Evolutionary conservation across 2,888 invertebrate species (phyloP), one percentile per base, ranked within the genome.

Genomic region (Lissonota sp.): DNA sequence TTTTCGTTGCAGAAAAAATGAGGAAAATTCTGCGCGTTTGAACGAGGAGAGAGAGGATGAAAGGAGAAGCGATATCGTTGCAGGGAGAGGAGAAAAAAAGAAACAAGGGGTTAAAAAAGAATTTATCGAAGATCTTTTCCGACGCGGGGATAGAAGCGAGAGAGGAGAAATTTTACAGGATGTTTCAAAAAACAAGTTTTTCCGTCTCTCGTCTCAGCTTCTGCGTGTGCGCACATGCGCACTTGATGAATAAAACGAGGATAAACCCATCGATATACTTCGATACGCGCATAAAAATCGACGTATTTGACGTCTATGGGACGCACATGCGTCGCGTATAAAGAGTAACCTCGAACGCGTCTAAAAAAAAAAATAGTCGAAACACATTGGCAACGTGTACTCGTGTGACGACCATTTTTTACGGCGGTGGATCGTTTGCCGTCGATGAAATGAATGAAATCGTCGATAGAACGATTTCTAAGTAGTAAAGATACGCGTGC

Each of bases 111-210:
- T 72, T 26, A 49, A 60, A 71, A 55, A 53, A 73, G n/a, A 62
- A 14, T 42, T 6, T 62, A 62, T 62, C 42, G 44, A 44, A 62
- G 14, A 44, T 44, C 44, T 62, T 62, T 62, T 44, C 26, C 16
- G 62, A 39, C 14, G 58, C n/a, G 58, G 42, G 42, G 42, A 51
- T 8, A 12, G 14, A 62, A 14, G 12, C 44, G 37, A 26, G 46
- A n/a, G 46, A 63, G 37, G 46, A 64, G 85, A 86, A 87, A 86
- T 87, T 88, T 88, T 90, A 87, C 86, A 86, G 88, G 85, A 74
- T 84, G 85, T 86, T 89, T 83, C 81, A 84, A 81, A 85, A 81
- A 85, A 44, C 16, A 1, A 58, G 44, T 49, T 49, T 49, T 46
- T 49, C 5, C 2, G 26, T n/a, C 0, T 5, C n/a, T 83, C 79